Evolutionary conservation across 2,888 invertebrate species (phyloP).

Genomic region (Eupithecia pulchellata): DNA sequence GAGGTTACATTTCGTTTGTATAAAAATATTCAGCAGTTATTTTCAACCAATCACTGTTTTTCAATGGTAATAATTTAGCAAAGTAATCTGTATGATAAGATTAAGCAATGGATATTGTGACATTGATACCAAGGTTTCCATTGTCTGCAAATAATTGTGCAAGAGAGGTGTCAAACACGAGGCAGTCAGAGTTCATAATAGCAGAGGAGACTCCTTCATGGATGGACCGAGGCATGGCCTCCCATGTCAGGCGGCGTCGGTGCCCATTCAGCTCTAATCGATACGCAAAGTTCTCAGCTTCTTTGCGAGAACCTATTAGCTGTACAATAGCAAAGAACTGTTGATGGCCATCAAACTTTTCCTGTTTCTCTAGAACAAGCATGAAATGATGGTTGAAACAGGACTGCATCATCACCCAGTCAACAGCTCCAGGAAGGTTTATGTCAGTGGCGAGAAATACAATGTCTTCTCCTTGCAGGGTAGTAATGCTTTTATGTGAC

Average conservation of each 20-base stretch:
- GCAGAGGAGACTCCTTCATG: slow-evolving; percentile 99
- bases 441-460: slow-evolving; percentile 99
- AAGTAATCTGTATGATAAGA: slow-evolving; percentile 41
- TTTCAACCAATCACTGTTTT: slow-evolving; percentile 54
- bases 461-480: slow-evolving; percentile 99
- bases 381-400: slow-evolving; percentile 99
- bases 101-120: slow-evolving; percentile 97
- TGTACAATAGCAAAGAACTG: slow-evolving; percentile 99
- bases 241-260: slow-evolving; percentile 98
- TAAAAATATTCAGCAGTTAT: slow-evolving; percentile 56
- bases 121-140: slow-evolving; percentile 99
- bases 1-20: slow-evolving; percentile 49
- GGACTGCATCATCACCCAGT: slow-evolving; percentile 99
- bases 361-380: slow-evolving; percentile 99
- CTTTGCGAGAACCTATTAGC: slow-evolving; percentile 98
- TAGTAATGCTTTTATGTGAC: slow-evolving; percentile 99
- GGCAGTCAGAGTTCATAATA: slow-evolving; percentile 98
- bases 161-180: slow-evolving; percentile 99
- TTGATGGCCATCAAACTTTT: slow-evolving; percentile 98
- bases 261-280: slow-evolving; percentile 98
- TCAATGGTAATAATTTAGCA: slow-evolving; percentile 50
- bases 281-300: slow-evolving; percentile 99
- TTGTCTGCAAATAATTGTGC: slow-evolving; percentile 99
- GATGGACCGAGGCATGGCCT: slow-evolving; percentile 99
- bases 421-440: slow-evolving; percentile 99